These are phyloP conservation scores for Syritta pipiens DNA, from an alignment of 2,888 invertebrate genomes.

Conservation along the genomic window DNA sequence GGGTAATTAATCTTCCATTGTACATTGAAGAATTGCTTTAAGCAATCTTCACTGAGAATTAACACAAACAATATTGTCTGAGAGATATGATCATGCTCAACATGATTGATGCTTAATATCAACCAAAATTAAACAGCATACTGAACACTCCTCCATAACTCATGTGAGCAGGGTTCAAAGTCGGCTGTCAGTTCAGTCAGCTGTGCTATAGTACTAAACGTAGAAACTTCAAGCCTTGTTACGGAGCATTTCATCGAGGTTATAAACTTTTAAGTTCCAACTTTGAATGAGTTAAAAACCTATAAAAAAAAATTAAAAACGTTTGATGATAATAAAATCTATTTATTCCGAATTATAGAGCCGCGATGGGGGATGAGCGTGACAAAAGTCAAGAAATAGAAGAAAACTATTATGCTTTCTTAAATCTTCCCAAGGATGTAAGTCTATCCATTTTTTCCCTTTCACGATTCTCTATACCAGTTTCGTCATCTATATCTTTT, in stretches of 20 bases:
- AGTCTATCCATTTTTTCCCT: constrained; percentile 17
- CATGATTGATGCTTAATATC: no score
- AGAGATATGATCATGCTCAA: no score
- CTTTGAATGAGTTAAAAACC: constrained; percentile 45
- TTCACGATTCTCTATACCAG: no score
- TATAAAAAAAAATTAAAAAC: constrained; percentile 24
- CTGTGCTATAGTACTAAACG: constrained; percentile 24
- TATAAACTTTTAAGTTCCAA: constrained; percentile 34
- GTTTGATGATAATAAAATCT: background rate
- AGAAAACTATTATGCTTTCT: constrained; percentile 93
- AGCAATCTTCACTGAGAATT: no score
- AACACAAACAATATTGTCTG: no score
- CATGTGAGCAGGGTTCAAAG: no score
- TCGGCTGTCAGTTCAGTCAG: constrained; percentile 41
- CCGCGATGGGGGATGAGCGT: constrained; percentile 38
- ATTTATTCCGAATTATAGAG: background rate
- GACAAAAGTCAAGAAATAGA: constrained; percentile 80
- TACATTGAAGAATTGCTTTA: no score
- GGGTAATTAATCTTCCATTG: no score
- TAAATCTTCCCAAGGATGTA: constrained; percentile 92
- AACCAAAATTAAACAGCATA: no score
- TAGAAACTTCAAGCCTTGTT: constrained; percentile 43
- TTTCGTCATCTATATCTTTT: no score
- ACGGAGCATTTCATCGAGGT: constrained; percentile 49
- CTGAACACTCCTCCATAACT: no score